These are phyloP conservation scores for Ictalurus punctatus DNA, from an alignment of 2,113 vertebrate species.

Conservation along the genomic window DNA sequence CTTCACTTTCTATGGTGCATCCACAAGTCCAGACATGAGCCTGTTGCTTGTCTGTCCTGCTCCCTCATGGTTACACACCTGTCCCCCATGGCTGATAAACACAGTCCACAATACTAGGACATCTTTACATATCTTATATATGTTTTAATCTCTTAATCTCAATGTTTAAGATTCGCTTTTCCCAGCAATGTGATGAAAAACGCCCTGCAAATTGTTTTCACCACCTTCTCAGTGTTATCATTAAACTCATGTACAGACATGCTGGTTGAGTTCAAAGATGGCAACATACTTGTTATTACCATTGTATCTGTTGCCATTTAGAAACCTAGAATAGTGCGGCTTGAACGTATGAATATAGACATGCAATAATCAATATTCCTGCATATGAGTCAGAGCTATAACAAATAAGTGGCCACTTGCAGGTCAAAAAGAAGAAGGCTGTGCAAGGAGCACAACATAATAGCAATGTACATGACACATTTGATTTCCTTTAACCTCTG, in stretches of 20 bases:
- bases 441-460: not conserved
- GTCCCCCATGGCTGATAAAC: slow-evolving; percentile 10
- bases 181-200: slow-evolving; percentile 8
- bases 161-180: slow-evolving; percentile 20
- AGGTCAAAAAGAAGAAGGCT: not conserved
- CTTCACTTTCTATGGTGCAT: not conserved
- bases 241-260: slow-evolving; percentile 2
- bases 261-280: not conserved
- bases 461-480: not conserved
- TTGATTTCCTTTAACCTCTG: not conserved
- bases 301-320: not conserved
- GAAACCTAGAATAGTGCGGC: no score
- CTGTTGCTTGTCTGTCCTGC: slow-evolving; percentile 16
- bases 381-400: not conserved
- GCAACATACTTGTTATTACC: slow-evolving; percentile 4
- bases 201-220: not conserved
- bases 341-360: not conserved
- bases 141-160: not conserved
- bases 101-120: slow-evolving; percentile 4
- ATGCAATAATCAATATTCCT: not conserved
- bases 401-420: not conserved
- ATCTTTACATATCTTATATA: not conserved
- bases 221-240: slow-evolving; percentile 13
- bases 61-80: slow-evolving; percentile 7
- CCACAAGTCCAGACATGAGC: slow-evolving; percentile 45